A percentile compares a stretch with the other conserved stretches of the same genome.
These are phyloP conservation scores for Bathynomus jamesi DNA, from an alignment of 1,140 invertebrate genomes.

Conservation along the genomic window DNA sequence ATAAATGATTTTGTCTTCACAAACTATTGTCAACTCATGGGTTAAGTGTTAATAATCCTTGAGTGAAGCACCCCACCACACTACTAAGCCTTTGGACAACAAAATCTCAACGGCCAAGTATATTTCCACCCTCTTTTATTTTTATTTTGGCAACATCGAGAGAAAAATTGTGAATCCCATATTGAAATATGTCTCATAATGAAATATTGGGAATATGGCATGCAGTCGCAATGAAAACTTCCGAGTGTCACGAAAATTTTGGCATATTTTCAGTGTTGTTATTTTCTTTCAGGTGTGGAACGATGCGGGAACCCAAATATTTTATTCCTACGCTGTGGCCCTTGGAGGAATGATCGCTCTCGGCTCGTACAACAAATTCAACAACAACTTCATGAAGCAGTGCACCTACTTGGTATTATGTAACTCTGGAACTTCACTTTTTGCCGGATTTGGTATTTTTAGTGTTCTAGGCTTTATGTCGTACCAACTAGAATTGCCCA, in stretches of 20 bases:
- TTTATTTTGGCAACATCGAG: slow-evolving; percentile 15
- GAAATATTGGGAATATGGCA: slow-evolving; percentile 29
- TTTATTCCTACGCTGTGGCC: slow-evolving; percentile 46
- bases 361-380: slow-evolving; percentile 53
- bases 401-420: slow-evolving; percentile 42
- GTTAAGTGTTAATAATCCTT: slow-evolving; percentile 6
- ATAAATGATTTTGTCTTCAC: no score
- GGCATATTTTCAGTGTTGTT: not conserved
- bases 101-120: slow-evolving; percentile 19
- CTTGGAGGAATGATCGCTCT: slow-evolving; percentile 51
- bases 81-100: slow-evolving; percentile 9
- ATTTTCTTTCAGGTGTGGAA: slow-evolving; percentile 42
- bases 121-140: slow-evolving; percentile 21
- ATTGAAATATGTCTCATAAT: slow-evolving; percentile 33
- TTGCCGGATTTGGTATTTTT: slow-evolving; percentile 56
- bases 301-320: slow-evolving; percentile 46
- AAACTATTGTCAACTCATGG: no score
- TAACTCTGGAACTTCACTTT: slow-evolving; percentile 45
- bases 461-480: slow-evolving; percentile 47
- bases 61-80: slow-evolving; percentile 10
- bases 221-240: slow-evolving; percentile 1
- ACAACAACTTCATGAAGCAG: slow-evolving; percentile 67
- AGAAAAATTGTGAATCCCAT: slow-evolving; percentile 12
- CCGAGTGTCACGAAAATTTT: not conserved
- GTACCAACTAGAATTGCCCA: slow-evolving; percentile 41